Conservation (phyloP, 2,113 vertebrate species). For the Chloroceryle aenea region DNA sequence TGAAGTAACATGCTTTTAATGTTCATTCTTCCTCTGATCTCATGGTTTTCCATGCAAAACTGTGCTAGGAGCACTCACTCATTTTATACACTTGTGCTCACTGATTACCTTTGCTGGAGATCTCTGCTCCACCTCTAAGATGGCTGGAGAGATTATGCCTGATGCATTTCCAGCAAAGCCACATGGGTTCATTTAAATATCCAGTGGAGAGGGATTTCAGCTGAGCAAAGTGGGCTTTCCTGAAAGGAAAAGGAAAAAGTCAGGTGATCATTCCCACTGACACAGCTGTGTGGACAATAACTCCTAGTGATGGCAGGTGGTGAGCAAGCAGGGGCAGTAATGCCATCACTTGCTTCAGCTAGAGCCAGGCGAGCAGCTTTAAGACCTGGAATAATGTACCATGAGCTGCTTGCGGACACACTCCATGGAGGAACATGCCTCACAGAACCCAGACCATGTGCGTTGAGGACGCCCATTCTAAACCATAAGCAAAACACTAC, state of each 20-base stretch:
- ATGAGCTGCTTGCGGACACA: fast-evolving
- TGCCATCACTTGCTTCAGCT: fast-evolving
- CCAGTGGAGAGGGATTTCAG: neutral
- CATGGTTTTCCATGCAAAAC: neutral
- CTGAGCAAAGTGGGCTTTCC: neutral
- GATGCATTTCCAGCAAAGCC: neutral
- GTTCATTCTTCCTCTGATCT: neutral
- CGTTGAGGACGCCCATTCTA: neutral
- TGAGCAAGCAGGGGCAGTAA: neutral
- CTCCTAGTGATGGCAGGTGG: fast-evolving
- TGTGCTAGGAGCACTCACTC: neutral
- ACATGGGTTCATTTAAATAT: neutral
- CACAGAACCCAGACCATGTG: fast-evolving
- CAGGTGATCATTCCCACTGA: neutral
- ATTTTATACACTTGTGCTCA: neutral
- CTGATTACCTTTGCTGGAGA: neutral
- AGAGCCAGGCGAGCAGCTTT: neutral
- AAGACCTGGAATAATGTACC: neutral
- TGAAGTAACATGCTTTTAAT: neutral
- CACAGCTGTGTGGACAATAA: neutral
- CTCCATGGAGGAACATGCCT: neutral
- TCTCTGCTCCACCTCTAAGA: neutral
- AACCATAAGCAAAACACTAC: neutral
- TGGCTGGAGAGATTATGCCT: neutral
- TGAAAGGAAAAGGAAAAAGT: neutral